phyloP scores from a whole-genome alignment of 2,888 invertebrate genomes.

The Alloscopus bannaensis region DNA sequence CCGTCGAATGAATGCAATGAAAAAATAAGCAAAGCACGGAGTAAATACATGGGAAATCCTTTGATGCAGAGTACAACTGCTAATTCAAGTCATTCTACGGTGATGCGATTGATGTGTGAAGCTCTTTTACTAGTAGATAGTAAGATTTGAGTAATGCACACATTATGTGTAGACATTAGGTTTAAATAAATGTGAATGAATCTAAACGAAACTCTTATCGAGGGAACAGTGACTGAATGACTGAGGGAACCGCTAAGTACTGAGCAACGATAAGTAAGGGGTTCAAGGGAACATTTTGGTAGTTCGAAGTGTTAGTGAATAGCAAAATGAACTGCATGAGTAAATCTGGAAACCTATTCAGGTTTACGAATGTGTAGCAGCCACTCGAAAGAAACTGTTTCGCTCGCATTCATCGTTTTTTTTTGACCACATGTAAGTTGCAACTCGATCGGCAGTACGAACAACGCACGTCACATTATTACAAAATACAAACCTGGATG shows the following conservation, averaged over 20 bases:
- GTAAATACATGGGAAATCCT: slow-evolving; percentile 38
- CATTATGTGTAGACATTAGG: neutral
- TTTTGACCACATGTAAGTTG: neutral
- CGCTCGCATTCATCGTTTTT: slow-evolving; percentile 43
- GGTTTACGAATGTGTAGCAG: slow-evolving; percentile 49
- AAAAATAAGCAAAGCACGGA: slow-evolving; percentile 13
- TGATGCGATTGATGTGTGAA: slow-evolving; percentile 3
- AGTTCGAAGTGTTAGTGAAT: slow-evolving; percentile 32
- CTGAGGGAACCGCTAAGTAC: neutral
- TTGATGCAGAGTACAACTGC: slow-evolving; percentile 9
- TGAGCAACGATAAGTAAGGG: slow-evolving; percentile 1
- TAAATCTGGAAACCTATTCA: slow-evolving; percentile 45
- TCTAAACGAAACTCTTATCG: too few species aligned
- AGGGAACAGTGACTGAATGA: too few species aligned
- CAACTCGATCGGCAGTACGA: too few species aligned
- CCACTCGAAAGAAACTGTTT: slow-evolving; percentile 48
- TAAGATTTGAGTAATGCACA: too few species aligned
- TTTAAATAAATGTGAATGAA: too few species aligned
- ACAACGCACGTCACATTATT: too few species aligned
- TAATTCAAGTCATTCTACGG: slow-evolving; percentile 15
- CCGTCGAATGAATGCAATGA: too few species aligned
- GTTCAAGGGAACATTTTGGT: slow-evolving; percentile 25
- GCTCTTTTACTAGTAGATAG: neutral
- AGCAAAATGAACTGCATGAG: slow-evolving; percentile 38
- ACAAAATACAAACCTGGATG: too few species aligned